Percentiles rank a stretch among this genome's conserved stretches.
phyloP scores from a whole-genome alignment of 2,113 vertebrate species.

The Myiozetetes cayanensis region DNA sequence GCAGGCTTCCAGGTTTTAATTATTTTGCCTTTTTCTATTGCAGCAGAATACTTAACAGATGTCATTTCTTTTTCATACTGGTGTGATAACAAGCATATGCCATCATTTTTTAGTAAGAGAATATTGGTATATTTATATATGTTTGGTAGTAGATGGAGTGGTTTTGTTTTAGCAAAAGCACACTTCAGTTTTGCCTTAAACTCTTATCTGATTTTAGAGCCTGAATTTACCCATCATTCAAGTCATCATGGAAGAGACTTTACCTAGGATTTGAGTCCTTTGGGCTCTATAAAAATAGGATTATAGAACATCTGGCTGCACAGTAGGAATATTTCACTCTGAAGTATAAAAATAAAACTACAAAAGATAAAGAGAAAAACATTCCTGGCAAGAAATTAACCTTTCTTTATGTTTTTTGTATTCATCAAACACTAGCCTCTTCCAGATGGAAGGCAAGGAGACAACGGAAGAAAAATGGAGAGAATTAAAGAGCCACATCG shows the following conservation, averaged over 20 bases:
- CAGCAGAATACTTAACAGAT: neutral
- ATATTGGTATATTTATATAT: neutral
- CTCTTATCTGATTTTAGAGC: neutral
- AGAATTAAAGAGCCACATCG: constrained; percentile 66
- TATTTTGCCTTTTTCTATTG: neutral
- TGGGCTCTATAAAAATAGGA: constrained; percentile 70
- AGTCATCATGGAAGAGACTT: constrained; percentile 27
- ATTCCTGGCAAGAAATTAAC: constrained; percentile 69
- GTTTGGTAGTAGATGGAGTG: neutral
- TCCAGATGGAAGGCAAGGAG: constrained; percentile 54
- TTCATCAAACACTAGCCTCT: constrained; percentile 62
- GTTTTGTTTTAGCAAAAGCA: constrained; percentile 13
- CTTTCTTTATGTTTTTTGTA: constrained; percentile 68
- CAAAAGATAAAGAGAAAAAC: constrained; percentile 71
- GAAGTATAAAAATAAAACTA: constrained; percentile 73
- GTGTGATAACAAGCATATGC: neutral
- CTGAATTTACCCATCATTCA: constrained; percentile 35
- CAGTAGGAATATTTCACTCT: constrained; percentile 72
- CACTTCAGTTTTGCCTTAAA: neutral
- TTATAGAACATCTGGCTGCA: constrained; percentile 74
- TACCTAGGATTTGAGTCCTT: constrained; percentile 52
- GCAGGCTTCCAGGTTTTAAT: neutral
- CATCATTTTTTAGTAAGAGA: neutral
- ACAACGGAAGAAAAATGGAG: constrained; percentile 46
- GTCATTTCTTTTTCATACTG: neutral